Percentiles rank a stretch among this genome's conserved stretches.
phyloP scores from a whole-genome alignment of 2,888 invertebrate species.

The Xanthia togata region DNA sequence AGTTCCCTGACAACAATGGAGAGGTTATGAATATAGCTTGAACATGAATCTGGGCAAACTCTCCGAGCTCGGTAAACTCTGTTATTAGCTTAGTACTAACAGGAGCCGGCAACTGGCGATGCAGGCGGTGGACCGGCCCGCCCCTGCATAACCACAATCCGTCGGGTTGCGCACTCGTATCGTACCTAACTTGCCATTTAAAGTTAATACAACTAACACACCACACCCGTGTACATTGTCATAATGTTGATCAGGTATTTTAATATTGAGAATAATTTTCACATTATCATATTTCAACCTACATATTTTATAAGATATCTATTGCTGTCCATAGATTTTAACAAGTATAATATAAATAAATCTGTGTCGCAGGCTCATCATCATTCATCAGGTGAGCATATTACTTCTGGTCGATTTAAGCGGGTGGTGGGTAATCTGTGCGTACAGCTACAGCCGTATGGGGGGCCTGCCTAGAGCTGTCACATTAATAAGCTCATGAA shows the following conservation, averaged over 20 bases:
- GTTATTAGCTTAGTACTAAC: constrained; percentile 84
- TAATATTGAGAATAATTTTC: constrained; percentile 10
- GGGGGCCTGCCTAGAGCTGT: constrained; percentile 75
- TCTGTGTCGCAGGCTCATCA: constrained; percentile 70
- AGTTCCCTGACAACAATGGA: constrained; percentile 63
- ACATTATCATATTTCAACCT: constrained; percentile 26
- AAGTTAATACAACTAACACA: constrained; percentile 45
- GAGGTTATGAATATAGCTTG: constrained; percentile 59
- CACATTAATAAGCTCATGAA: constrained; percentile 88
- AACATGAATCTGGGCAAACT: constrained; percentile 75
- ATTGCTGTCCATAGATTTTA: constrained; percentile 12
- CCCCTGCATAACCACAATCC: constrained; percentile 71
- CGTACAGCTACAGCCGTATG: constrained; percentile 71
- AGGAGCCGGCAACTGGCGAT: constrained; percentile 71
- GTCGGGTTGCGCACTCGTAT: constrained; percentile 65
- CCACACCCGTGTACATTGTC: constrained; percentile 22
- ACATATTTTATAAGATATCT: neutral
- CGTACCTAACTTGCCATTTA: constrained; percentile 58
- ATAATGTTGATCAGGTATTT: constrained; percentile 27
- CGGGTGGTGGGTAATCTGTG: constrained; percentile 79
- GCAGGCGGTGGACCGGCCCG: constrained; percentile 71
- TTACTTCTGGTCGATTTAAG: constrained; percentile 87
- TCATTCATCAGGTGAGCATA: constrained; percentile 80
- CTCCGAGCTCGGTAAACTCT: constrained; percentile 73
- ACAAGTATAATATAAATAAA: constrained; percentile 28